Evolutionary conservation across 1,140 invertebrate genomes (phyloP), one percentile per base, ranked within the genome.

Genomic region (Drosophila arawakana): DNA sequence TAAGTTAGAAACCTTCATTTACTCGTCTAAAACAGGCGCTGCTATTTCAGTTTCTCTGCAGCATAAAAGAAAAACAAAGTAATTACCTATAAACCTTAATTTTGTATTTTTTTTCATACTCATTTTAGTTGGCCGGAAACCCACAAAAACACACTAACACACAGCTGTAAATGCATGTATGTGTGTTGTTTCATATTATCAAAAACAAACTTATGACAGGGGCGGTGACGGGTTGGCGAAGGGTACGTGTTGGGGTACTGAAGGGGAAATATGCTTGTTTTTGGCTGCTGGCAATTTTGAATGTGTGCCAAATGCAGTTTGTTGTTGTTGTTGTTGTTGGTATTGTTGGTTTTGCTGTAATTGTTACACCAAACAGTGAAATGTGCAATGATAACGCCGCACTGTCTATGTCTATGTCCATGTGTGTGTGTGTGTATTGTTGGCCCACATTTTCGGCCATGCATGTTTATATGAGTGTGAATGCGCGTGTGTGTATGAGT

Each of bases 321-420:
- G 34, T 50, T 62, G 21, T 52, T 54, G 44, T 73, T 73, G 30
- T 80, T 83, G 55, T 76, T 71, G 63, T 68, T 76, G 75, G 63
- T 72, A 72, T 84, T 81, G 81, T 52, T 71, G 79, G 79, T 66
- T 88, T 83, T 86, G 82, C 65, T 77, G 80, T 86, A 86, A 86
- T 86, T 86, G 83, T 88, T 88, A 88, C 82, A 86, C 76, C 79
- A 86, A 86, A 73, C 82, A 86, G 72, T 81, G 83, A 86, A 86
- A 86, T 86, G 83, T 86, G 76, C 76, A 79, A 86, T 88, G 82
- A 86, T 86, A 86, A 86, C 83, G 83, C 79, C 76, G 49, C 83
- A 74, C 67, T 82, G 76, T 79, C 65, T 82, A 47, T 82, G 68
- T 58, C 52, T 9, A 43, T 46, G 69, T 58, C 63, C 44, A 47